Evolutionary conservation across 2,888 invertebrate genomes (phyloP).

Genomic region (Tenthredo notha): DNA sequence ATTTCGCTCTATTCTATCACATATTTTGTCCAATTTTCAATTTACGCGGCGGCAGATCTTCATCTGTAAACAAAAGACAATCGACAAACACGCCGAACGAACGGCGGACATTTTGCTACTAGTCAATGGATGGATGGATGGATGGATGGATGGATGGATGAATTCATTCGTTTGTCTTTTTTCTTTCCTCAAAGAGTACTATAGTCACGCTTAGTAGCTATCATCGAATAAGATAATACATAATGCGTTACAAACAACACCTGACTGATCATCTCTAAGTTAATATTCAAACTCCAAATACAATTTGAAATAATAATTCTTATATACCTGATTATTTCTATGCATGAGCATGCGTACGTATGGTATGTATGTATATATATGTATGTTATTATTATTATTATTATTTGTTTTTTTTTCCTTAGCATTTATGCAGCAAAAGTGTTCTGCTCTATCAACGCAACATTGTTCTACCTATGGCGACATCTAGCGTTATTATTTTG

Average conservation of each 20-base stretch:
- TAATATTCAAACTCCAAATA: neutral
- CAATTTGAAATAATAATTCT: neutral
- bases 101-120: slow-evolving; percentile 70
- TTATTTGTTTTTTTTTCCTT: neutral
- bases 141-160: neutral
- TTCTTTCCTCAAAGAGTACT: neutral
- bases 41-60: neutral
- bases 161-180: neutral
- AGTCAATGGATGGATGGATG: neutral
- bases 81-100: slow-evolving; percentile 65
- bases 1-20: neutral
- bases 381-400: neutral
- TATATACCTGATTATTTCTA: neutral
- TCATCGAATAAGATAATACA: neutral
- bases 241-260: neutral
- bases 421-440: neutral
- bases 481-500: neutral
- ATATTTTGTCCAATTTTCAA: neutral
- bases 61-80: neutral
- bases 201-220: neutral
- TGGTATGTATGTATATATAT: neutral
- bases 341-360: neutral
- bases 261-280: neutral
- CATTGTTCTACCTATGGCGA: neutral
- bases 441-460: neutral